Percentiles rank a stretch among this genome's conserved stretches.
Conservation (phyloP, 1,140 invertebrate species). For the Ceratitis capitata region DNA sequence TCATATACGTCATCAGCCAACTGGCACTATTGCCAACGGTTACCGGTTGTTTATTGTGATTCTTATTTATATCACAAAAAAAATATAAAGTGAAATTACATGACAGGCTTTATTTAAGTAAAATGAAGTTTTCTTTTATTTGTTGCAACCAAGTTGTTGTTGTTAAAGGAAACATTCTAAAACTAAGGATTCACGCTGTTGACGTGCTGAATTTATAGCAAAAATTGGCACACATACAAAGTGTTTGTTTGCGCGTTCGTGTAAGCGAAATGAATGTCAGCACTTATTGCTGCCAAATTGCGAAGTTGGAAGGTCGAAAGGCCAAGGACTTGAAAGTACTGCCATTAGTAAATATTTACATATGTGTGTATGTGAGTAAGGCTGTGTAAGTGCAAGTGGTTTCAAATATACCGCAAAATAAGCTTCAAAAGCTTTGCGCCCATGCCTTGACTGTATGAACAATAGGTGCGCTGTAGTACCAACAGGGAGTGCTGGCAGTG, state of each 20-base stretch:
- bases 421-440: not conserved
- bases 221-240: no score
- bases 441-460: slow-evolving; percentile 14
- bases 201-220: not conserved
- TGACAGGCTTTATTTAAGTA: no score
- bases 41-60: not conserved
- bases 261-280: not conserved
- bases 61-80: not conserved
- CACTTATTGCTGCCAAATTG: not conserved
- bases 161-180: not conserved
- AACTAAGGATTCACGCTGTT: not conserved
- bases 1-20: not conserved
- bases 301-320: slow-evolving; percentile 14
- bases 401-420: not conserved
- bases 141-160: no score
- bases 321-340: not conserved
- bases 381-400: no score
- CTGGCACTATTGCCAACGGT: not conserved
- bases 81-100: slow-evolving; percentile 8
- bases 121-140: no score
- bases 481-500: not conserved
- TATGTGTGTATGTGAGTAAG: not conserved
- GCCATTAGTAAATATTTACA: not conserved
- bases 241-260: not conserved
- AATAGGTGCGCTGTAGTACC: not conserved